Base-by-base conservation (phyloP, 2,888 invertebrate species). In the Maniola hyperantus region DNA sequence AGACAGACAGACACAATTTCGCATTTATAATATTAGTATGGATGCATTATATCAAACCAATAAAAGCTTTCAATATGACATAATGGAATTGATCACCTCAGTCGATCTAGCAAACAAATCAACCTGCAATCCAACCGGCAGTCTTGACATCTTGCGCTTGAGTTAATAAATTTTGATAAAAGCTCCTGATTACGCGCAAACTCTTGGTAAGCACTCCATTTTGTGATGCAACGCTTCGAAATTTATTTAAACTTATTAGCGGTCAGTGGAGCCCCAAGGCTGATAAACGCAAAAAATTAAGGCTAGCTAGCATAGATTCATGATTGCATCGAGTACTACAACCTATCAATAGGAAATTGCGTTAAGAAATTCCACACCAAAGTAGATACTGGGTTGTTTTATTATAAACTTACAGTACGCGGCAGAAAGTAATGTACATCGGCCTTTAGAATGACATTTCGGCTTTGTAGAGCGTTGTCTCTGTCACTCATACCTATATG, bases 291-390 rank as follows among this genome's bases (percentile, higher is more conserved):
- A 71, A 68, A 67, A 72, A 71, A 68, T 66, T 71, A 69, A 68
- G 53, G 39, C 68, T 57, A 39, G 26, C 68, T 53, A 13, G 58
- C 20, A 48, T 61, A 55, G 53, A 64, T 63, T 64, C 60, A 64
- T 61, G 57, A 66, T 66, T 62, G 64, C 66, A 54, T 58, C 63
- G 26, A 34, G 15, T 33, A 48, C 59, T 46, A 44, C 63, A 64
- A 36, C 42, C 58, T 60, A 60, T 65, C 60, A 67, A 72, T 67
- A 72, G 68, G 64, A 70, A 66, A 66, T 69, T 71, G 66, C 53
- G 18, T 53, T 64, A 62, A 66, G 64, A 62, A 60, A 66, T 65
- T 68, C 65, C 50, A 53, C 51, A 63, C 50, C 26, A 33, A 65
- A 51, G 10, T 66, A 46, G 11, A 11, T 5, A 10, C 48, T 65